Base-by-base conservation (phyloP, 2,888 invertebrate species). In the Pemphredon lugubris region DNA sequence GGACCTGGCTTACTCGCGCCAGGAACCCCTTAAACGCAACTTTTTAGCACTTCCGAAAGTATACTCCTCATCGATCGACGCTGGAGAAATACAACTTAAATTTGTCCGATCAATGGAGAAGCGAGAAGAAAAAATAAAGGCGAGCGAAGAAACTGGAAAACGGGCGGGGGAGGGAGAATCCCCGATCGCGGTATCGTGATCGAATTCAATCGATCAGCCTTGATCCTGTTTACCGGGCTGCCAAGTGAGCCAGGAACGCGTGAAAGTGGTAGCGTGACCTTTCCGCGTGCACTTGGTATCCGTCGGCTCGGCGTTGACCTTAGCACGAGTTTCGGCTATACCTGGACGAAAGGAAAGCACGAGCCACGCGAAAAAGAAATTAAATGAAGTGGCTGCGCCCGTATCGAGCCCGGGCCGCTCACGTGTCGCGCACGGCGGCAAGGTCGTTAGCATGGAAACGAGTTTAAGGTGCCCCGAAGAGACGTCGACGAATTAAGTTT, bases 181-280 rank as follows among this genome's bases (percentile, higher is more conserved):
- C n/a, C 34, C 16, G 45, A 59, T 51, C 54, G 64, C 37, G 44
- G 44, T 48, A 59, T 51, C 54, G 64, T 37, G 44, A 40, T 48
- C 34, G 67, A 39, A 59, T 60, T 42, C 16, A 68, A 40, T 72
- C 65, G 57, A 69, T 73, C 79, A 81, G 61, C 81, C 81, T 80
- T 81, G 81, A 80, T 79, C 75, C 81, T 78, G 73, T 81, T 80
- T 78, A 58, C 59, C 59, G 64, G n/a, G 58, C 57, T 54, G 68
- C 50, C 77, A 51, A 61, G 69, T 71, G 50, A 70, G 66, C 39
- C 53, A 67, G 74, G 73, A 69, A 73, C 69, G 73, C 79, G 81
- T 79, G 80, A 80, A 80, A 81, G 81, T 81, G 81, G 64, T 80
- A 69, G 69, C 80, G 75, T 70, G 81, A 76, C 81, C 80, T 81